These are phyloP conservation scores for Picathartes gymnocephalus DNA, from an alignment of 2,113 vertebrate species.

Conservation along the genomic window DNA sequence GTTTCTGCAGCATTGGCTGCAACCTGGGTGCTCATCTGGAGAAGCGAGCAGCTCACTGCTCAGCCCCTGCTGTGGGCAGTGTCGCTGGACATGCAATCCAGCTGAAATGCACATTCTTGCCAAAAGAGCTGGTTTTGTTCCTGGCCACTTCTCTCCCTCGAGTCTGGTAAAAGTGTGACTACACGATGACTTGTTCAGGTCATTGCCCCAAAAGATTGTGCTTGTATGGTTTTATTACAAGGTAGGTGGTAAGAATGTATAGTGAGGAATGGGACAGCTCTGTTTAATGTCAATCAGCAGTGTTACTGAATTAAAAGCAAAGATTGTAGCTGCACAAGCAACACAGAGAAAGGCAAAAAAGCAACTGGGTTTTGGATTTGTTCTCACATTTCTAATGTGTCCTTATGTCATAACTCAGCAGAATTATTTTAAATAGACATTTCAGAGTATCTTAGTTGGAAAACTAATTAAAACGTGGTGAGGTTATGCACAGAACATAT, in stretches of 20 bases:
- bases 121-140: not conserved
- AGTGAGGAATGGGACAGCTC: not conserved
- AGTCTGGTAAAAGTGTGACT: not conserved
- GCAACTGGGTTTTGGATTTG: not conserved
- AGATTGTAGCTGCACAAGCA: not conserved
- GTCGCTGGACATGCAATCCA: not conserved
- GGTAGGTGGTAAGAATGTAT: not conserved
- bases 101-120: not conserved
- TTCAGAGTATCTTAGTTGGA: not conserved
- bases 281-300: not conserved
- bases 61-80: not conserved
- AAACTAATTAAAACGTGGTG: not conserved
- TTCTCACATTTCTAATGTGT: not conserved
- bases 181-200: not conserved
- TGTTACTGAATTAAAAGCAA: not conserved
- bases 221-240: not conserved
- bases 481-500: not conserved
- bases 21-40: not conserved
- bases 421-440: not conserved
- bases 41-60: not conserved
- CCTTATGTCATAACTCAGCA: not conserved
- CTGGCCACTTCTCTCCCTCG: not conserved
- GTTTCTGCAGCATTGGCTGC: not conserved
- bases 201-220: not conserved
- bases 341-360: not conserved